Conservation (phyloP, 1,140 invertebrate genomes). For the Steinernema khuongi region DNA sequence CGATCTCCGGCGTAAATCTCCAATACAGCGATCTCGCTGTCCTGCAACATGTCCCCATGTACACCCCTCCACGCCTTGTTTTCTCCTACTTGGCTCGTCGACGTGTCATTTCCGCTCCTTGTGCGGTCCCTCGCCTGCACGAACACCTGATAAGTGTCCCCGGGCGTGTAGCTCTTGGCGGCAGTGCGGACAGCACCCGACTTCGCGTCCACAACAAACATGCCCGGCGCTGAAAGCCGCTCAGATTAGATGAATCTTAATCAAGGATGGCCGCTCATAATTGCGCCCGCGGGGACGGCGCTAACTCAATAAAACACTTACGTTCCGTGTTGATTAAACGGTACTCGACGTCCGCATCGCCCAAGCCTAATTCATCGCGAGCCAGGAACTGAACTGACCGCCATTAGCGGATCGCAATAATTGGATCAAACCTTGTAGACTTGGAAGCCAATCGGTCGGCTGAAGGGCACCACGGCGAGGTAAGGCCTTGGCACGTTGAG, state of each 20-base stretch:
- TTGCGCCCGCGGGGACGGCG: not conserved
- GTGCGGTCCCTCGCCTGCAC: conserved; percentile 47
- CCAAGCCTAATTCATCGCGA: conserved; percentile 51
- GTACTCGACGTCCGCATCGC: conserved; percentile 47
- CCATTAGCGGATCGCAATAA: conserved; percentile 22
- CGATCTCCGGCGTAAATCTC: conserved; percentile 51
- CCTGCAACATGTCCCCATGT: conserved; percentile 20
- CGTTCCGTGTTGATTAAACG: conserved; percentile 56
- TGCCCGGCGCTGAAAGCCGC: conserved; percentile 46
- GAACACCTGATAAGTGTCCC: conserved; percentile 49
- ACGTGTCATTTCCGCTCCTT: conserved; percentile 19
- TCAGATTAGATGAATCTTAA: conserved; percentile 16
- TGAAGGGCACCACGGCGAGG: conserved; percentile 51
- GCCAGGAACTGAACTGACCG: conserved; percentile 46
- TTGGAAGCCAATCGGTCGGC: conserved; percentile 46
- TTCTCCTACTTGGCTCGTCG: conserved; percentile 15
- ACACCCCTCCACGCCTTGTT: not conserved
- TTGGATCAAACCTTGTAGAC: conserved; percentile 38
- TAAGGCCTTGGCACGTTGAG: conserved; percentile 50
- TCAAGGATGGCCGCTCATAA: no score
- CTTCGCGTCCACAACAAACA: conserved; percentile 45
- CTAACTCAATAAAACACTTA: conserved; percentile 28
- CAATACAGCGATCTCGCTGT: conserved; percentile 48
- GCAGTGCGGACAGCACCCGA: conserved; percentile 51
- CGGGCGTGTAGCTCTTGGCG: conserved; percentile 36